Evolutionary conservation across 2,113 vertebrate species (phyloP), one percentile per base, ranked within the genome.

Genomic region (Pseudorhombus dupliciocellatus): DNA sequence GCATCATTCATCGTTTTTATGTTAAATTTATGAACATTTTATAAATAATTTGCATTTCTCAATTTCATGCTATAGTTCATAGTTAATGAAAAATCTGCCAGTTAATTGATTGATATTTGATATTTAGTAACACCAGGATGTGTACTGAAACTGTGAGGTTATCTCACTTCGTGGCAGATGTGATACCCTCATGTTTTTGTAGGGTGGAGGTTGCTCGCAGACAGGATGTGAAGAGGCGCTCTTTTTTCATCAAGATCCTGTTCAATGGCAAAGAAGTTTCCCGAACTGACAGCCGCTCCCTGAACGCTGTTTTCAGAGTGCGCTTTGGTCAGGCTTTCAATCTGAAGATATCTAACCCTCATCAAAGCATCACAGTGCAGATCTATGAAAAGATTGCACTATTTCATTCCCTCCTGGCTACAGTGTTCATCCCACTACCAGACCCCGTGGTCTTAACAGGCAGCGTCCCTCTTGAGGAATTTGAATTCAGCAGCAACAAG

Each of bases 241-340:
- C 92, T 0, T 80, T 95, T n/a, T 95, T 96, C 78, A 68, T 95
- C 60, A 98, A 96, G 89, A 92, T 98, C 61, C 85, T 98, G 37
- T 98, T 98, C 93, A 99, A 99, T 24, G 88, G 92, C 81, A 99
- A 98, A 84, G 97, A 98, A 88, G 97, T 98, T 40, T 98, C 97
- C 53, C 90, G 96, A 75, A 99, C 97, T 0, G 91, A 94, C 81
- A 95, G 93, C 42, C 93, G 93, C 55, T 79, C 89, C 1, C 92
- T 99, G 51, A 94, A 84, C 57, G 81, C 91, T 0, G 97, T 98
- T 71, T 99, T 99, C 91, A 94, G 95, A 73, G 94, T 97, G 70
- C 97, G 98, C 84, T 96, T 99, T 80, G 96, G 97, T 37, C 97
- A 99, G 84, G 98, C 99, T 70, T 99, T 99, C 89, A 98, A 97